A percentile compares a stretch with the other conserved stretches of the same genome.
Evolutionary conservation across 2,113 vertebrate genomes (phyloP).

Genomic region (Passerina amoena): DNA sequence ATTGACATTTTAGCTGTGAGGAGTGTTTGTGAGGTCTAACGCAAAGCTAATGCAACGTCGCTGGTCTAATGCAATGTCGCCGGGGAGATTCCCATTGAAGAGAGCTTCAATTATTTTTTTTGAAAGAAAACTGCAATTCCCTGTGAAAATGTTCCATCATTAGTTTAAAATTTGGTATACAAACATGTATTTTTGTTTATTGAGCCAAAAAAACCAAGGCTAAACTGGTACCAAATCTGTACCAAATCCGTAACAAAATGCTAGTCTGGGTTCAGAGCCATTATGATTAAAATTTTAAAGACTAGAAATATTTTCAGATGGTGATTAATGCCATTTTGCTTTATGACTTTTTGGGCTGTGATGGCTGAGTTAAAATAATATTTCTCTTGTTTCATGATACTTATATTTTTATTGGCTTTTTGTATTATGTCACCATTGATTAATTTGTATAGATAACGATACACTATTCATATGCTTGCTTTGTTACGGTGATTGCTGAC

Average conservation of each 20-base stretch:
- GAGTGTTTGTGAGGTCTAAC: fast-evolving
- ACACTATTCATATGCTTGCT: neutral
- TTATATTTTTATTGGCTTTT: neutral
- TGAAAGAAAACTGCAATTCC: neutral
- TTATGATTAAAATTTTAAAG: neutral
- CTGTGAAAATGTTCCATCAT: neutral
- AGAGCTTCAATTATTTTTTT: neutral
- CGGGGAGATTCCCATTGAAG: fast-evolving
- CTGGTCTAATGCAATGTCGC: fast-evolving
- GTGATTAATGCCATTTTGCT: neutral
- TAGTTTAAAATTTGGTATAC: neutral
- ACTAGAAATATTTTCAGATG: neutral
- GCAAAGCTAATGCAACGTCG: fast-evolving
- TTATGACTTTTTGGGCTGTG: neutral
- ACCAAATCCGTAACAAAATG: neutral
- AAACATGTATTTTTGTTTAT: neutral
- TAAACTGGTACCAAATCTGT: neutral
- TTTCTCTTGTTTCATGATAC: neutral
- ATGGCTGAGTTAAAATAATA: neutral
- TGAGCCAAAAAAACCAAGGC: neutral
- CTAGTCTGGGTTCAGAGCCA: neutral
- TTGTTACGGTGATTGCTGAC: neutral
- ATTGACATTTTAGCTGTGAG: neutral
- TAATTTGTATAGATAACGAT: neutral
- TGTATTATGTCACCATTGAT: neutral